Evolutionary conservation across 2,113 vertebrate genomes (phyloP).

Genomic region (Oryzias javanicus): DNA sequence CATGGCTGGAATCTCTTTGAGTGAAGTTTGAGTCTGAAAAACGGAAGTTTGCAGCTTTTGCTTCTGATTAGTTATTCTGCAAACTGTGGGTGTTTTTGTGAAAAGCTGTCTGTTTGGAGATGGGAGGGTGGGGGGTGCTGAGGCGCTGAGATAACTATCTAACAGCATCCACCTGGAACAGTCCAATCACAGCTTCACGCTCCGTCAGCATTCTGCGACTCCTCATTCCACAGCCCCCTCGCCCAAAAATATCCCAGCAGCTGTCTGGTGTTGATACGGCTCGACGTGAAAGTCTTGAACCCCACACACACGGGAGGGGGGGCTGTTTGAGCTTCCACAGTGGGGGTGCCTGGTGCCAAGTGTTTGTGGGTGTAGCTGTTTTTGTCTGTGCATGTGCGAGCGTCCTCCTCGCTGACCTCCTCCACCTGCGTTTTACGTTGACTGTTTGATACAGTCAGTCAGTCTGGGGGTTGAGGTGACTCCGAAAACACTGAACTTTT

Average conservation of each 20-base stretch:
- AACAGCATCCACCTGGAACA: slow-evolving; percentile 14
- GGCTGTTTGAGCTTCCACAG: slow-evolving; percentile 37
- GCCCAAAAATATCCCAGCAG: slow-evolving; percentile 42
- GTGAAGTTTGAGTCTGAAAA: slow-evolving; percentile 17
- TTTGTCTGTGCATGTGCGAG: slow-evolving; percentile 11
- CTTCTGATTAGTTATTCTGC: slow-evolving; percentile 38
- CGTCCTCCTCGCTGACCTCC: slow-evolving; percentile 24
- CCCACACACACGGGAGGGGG: slow-evolving; percentile 13
- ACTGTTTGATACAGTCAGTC: too few species aligned
- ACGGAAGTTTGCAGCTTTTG: slow-evolving; percentile 37
- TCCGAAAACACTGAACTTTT: too few species aligned
- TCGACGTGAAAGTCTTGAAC: slow-evolving; percentile 33
- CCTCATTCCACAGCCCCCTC: slow-evolving; percentile 28
- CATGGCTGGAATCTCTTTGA: slow-evolving; percentile 9
- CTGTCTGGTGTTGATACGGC: slow-evolving; percentile 34
- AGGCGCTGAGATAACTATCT: slow-evolving; percentile 22
- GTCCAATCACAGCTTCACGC: slow-evolving; percentile 31
- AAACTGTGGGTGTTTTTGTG: too few species aligned
- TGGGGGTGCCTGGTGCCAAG: slow-evolving; percentile 32
- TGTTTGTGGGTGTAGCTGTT: slow-evolving; percentile 35
- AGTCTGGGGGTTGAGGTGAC: too few species aligned
- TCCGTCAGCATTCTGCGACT: slow-evolving; percentile 10
- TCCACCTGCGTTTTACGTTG: background rate
- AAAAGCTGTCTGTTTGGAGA: too few species aligned
- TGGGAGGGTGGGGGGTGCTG: background rate